phyloP scores from a whole-genome alignment of 2,113 vertebrate species.

The Tenebrosternarchus preto region DNA sequence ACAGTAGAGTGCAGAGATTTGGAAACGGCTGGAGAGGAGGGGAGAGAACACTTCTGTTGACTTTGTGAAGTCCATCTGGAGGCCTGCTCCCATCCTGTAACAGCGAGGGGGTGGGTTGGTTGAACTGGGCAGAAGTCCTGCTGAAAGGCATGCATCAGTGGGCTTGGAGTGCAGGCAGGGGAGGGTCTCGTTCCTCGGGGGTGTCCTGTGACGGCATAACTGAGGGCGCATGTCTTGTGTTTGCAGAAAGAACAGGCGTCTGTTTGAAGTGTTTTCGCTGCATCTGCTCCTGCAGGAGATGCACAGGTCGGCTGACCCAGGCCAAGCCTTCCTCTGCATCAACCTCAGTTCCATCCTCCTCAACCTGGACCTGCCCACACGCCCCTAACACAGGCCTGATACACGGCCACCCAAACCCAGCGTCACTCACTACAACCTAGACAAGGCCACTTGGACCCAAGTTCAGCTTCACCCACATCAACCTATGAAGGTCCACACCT shows the following conservation, averaged over 20 bases:
- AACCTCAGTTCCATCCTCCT: conserved; percentile 85
- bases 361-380: conserved; percentile 77
- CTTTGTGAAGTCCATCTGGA: conserved; percentile 24
- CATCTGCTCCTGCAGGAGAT: conserved; percentile 81
- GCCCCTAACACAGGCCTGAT: neutral
- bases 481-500: no score
- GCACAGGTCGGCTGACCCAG: conserved; percentile 71
- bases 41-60: neutral
- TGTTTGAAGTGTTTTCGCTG: conserved; percentile 84
- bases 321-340: conserved; percentile 79
- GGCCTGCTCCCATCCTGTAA: conserved; percentile 9
- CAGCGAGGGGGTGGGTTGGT: neutral
- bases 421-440: no score
- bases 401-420: neutral
- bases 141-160: neutral
- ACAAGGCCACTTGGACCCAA: no score
- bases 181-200: no score
- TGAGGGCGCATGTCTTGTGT: conserved; percentile 38
- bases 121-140: neutral
- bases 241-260: conserved; percentile 83
- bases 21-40: conserved; percentile 14
- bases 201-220: no score
- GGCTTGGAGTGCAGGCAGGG: no score
- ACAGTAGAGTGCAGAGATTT: conserved; percentile 14
- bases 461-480: no score